Percentiles rank a stretch among this genome's conserved stretches.
Evolutionary conservation across 2,113 vertebrate genomes (phyloP).

Genomic region (Scytalopus superciliaris): DNA sequence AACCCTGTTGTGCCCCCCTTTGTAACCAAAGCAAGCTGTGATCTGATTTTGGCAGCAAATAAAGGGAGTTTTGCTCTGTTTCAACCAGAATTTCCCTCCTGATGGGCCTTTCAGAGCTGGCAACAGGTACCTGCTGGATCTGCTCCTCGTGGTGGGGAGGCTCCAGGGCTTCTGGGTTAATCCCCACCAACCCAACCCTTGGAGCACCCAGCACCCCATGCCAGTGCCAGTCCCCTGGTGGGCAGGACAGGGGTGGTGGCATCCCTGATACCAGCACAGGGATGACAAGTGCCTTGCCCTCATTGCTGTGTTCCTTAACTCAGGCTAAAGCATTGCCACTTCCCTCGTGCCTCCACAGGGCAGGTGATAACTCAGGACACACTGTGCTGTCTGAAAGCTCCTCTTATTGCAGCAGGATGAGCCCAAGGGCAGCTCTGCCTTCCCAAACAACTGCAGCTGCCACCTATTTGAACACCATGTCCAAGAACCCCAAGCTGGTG

Average conservation of each 20-base stretch:
- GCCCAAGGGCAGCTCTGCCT: not conserved
- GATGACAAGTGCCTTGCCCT: not conserved
- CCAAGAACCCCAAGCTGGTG: accelerated
- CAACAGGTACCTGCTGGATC: not conserved
- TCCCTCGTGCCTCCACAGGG: not conserved
- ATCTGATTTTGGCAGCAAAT: not conserved
- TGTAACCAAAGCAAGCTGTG: not conserved
- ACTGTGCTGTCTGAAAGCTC: not conserved
- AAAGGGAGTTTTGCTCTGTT: not conserved
- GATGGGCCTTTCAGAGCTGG: not conserved
- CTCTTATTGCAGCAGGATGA: not conserved
- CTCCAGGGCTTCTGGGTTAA: not conserved
- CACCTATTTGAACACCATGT: accelerated
- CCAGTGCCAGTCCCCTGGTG: not conserved
- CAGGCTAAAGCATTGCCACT: not conserved
- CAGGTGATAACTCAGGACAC: not conserved
- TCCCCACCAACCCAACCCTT: accelerated
- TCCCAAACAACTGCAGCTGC: not conserved
- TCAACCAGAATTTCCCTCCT: not conserved
- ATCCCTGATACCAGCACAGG: not conserved
- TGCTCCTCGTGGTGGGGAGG: accelerated
- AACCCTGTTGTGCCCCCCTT: not conserved
- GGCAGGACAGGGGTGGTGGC: not conserved
- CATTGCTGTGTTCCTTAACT: not conserved
- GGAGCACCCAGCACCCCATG: not conserved